Evolutionary conservation across 2,888 invertebrate species (phyloP).

Genomic region (Pterostichus madidus): DNA sequence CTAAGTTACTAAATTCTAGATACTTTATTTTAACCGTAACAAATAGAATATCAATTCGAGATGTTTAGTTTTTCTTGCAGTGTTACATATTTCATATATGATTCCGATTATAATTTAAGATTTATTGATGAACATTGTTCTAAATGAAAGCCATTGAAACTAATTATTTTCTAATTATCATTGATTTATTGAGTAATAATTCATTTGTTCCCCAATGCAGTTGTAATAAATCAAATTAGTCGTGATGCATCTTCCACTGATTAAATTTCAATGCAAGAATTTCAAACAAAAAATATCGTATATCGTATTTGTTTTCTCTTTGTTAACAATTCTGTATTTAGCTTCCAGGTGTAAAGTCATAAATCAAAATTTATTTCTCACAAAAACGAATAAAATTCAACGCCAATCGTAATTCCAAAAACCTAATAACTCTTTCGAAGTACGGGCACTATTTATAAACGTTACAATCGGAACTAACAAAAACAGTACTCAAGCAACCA

Average conservation of each 20-base stretch:
- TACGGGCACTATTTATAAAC: conserved; percentile 46
- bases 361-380: conserved; percentile 42
- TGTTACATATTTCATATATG: neutral
- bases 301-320: conserved; percentile 38
- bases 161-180: conserved; percentile 47
- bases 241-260: conserved; percentile 24
- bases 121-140: conserved; percentile 23
- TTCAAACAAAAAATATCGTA: conserved; percentile 1
- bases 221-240: conserved; percentile 7
- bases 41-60: too few species aligned
- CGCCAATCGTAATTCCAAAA: conserved; percentile 50
- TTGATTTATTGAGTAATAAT: conserved; percentile 32
- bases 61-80: too few species aligned
- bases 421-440: conserved; percentile 53
- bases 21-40: too few species aligned
- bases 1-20: too few species aligned
- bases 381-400: conserved; percentile 52
- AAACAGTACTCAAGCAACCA: conserved; percentile 47
- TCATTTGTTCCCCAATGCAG: conserved; percentile 21
- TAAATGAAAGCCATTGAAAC: conserved; percentile 8
- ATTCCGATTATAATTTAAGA: conserved; percentile 5
- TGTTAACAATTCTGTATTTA: conserved; percentile 49
- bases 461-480: conserved; percentile 52
- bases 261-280: conserved; percentile 38
- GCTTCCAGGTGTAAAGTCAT: conserved; percentile 38